Base-by-base conservation (phyloP, 2,888 invertebrate genomes). In the Enchytraeus crypticus region DNA sequence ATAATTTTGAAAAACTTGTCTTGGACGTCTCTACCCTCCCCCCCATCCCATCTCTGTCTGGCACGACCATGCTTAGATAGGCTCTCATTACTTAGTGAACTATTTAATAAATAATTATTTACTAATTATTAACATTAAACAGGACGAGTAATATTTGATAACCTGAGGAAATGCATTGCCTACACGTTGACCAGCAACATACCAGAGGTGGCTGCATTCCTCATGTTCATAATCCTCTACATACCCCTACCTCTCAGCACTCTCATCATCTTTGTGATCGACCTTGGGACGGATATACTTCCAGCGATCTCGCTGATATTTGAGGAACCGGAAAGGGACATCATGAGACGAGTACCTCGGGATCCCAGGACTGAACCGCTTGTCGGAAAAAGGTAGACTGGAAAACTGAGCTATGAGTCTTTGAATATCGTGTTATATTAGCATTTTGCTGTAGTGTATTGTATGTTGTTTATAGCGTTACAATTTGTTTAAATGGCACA, bases 311-410 rank as follows among this genome's bases (percentile, higher is more conserved):
- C 33, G 32, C 54, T 61, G 1, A 23, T 51, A 2, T 58, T 61
- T 34, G 61, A 61, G 53, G 47, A 43, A n/a, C 88, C 90, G 66
- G 91, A 91, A 82, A 86, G 88, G 70, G 90, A 90, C 84, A 91
- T 91, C 79, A 91, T 91, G 90, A 90, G 90, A 86, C 85, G 90
- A 73, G 86, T 86, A 73, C 90, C 90, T 76, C 85, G 90, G 81
- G 87, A 61, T 58, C 30, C 51, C 27, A 58, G 58, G 38, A 38
- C 23, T 14, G 33, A 38, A 5, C 33, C 33, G 2, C 55, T 54
- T 8, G 32, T 32, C 38, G 34, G 26, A 4, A 32, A 38, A 33
- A 38, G 33, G 55, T 54, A 38, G 33, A 33, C 14, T 4, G 26
- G 29, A 27, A 27, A 29, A 18, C 49, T 49, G 23, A 23, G n/a